These are phyloP conservation scores for Tetranychus truncatus DNA, from an alignment of 2,888 invertebrate species.

Conservation along the genomic window DNA sequence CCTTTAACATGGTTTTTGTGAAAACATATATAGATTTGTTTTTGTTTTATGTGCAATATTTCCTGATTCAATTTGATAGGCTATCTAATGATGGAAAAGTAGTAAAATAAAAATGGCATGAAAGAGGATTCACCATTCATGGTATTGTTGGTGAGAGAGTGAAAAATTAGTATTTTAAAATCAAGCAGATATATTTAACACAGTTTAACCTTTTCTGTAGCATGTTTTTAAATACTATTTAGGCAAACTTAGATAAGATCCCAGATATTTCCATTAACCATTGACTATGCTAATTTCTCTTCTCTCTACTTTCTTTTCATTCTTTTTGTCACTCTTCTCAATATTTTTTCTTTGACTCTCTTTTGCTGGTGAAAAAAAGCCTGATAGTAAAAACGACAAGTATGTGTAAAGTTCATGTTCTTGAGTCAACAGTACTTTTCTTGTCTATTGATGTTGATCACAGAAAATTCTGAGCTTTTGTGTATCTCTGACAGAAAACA, in stretches of 20 bases:
- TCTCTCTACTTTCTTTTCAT: neutral
- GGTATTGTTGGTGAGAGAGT: neutral
- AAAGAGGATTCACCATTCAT: neutral
- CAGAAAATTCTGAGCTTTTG: neutral
- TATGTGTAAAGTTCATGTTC: neutral
- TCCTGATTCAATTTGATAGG: neutral
- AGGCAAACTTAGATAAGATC: neutral
- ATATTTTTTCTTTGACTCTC: neutral
- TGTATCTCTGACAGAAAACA: neutral
- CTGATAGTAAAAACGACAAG: neutral
- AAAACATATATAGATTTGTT: neutral
- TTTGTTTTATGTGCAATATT: neutral
- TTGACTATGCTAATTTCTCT: neutral
- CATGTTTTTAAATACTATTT: neutral
- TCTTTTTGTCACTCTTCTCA: neutral
- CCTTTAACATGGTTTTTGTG: neutral
- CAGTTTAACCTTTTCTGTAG: neutral
- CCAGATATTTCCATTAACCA: constrained; percentile 1
- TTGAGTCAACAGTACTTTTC: neutral
- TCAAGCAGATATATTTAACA: no score
- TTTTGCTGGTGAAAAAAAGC: neutral
- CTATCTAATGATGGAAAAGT: neutral
- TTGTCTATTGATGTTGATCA: neutral
- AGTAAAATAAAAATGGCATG: neutral
- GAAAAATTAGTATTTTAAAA: neutral